These are phyloP conservation scores for Brachionus paranguensis DNA, from an alignment of 1,140 invertebrate genomes.

Conservation along the genomic window DNA sequence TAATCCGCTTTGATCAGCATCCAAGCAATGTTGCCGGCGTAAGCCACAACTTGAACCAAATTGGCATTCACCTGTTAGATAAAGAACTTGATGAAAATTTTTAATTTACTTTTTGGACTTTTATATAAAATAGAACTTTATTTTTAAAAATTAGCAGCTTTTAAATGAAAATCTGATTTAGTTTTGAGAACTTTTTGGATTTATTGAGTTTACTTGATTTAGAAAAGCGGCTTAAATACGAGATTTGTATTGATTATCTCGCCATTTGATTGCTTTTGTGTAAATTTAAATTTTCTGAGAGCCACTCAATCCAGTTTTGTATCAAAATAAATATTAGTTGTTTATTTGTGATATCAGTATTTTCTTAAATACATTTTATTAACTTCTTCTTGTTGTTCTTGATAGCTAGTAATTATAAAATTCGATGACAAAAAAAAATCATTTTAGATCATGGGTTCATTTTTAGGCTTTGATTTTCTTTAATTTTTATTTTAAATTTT, in stretches of 20 bases:
- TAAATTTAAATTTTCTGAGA: background rate
- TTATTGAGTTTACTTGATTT: background rate
- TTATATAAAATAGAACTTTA: background rate
- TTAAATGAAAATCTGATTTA: background rate
- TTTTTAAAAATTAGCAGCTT: conserved; percentile 1
- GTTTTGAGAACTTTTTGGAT: background rate
- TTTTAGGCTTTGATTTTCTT: no score
- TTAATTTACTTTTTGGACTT: background rate
- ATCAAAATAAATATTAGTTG: background rate
- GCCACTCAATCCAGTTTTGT: background rate
- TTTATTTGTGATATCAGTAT: background rate
- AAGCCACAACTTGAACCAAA: background rate
- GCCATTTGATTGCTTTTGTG: background rate
- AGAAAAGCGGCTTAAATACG: background rate
- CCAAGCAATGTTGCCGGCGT: background rate
- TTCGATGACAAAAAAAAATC: background rate
- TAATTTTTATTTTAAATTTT: no score
- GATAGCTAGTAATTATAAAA: background rate
- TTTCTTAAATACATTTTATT: background rate
- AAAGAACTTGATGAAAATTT: background rate
- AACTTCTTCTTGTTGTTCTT: no score
- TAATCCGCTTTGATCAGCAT: conserved; percentile 9
- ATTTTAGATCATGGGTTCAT: background rate
- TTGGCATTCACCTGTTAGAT: conserved; percentile 4
- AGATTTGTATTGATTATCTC: background rate